A percentile compares a stretch with the other conserved stretches of the same genome.
phyloP scores from a whole-genome alignment of 2,113 vertebrate genomes.

The Theristicus caerulescens region DNA sequence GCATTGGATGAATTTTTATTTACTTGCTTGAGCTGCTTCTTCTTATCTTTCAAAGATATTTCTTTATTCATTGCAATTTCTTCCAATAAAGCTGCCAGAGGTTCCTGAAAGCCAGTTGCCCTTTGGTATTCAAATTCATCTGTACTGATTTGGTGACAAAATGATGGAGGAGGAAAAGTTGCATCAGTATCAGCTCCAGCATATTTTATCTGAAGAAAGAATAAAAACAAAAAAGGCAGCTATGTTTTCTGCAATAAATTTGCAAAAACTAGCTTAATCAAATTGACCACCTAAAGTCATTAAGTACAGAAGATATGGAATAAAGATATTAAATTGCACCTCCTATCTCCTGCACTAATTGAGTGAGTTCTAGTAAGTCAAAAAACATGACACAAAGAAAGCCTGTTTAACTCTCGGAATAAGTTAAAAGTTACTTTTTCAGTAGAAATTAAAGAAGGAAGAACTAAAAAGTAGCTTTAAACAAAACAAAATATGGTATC shows the following conservation, averaged over 20 bases:
- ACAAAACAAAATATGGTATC: background rate
- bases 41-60: conserved; percentile 84
- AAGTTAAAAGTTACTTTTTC: background rate
- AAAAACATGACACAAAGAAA: background rate
- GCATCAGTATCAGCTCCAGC: conserved; percentile 77
- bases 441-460: background rate
- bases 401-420: background rate
- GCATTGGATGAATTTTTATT: background rate
- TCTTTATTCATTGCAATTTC: conserved; percentile 78
- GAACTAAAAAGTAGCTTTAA: background rate
- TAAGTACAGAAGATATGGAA: background rate
- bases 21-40: conserved; percentile 86
- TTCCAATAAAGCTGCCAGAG: conserved; percentile 78
- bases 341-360: background rate
- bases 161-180: conserved; percentile 65
- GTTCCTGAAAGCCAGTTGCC: conserved; percentile 70
- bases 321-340: background rate
- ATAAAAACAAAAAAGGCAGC: background rate
- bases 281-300: background rate
- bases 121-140: conserved; percentile 82
- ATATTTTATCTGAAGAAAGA: conserved; percentile 81
- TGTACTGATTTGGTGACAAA: conserved; percentile 76
- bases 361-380: background rate
- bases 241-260: background rate
- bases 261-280: background rate